Evolutionary conservation across 2,113 vertebrate genomes (phyloP).

Genomic region (Sinocyclocheilus anophthalmus): DNA sequence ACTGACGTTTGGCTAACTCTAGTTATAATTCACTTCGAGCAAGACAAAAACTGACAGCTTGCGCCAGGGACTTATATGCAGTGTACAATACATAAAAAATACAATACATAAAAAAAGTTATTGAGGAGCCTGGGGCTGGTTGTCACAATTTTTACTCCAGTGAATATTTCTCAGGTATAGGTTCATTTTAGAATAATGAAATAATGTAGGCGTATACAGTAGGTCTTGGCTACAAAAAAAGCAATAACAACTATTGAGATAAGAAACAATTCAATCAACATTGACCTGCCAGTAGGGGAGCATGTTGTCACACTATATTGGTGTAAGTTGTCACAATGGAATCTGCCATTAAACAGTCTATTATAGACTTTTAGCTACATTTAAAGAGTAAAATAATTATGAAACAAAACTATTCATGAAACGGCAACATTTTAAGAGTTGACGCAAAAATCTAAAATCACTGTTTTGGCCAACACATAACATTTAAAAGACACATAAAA

Average conservation of each 20-base stretch:
- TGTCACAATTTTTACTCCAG: not conserved
- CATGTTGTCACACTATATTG: not conserved
- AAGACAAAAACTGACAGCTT: not conserved
- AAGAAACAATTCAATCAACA: not conserved
- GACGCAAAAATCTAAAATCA: not conserved
- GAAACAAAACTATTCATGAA: not conserved
- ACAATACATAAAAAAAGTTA: not conserved
- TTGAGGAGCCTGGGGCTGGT: not conserved
- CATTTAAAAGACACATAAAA: not conserved
- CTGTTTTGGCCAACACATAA: not conserved
- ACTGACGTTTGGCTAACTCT: not conserved
- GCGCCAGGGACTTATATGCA: not conserved
- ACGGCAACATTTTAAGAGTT: not conserved
- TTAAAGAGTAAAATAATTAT: not conserved
- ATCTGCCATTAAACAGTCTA: not conserved
- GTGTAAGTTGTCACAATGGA: not conserved
- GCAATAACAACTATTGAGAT: not conserved
- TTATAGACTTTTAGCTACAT: not conserved
- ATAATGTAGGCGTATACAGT: not conserved
- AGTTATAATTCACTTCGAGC: not conserved
- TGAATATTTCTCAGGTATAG: not conserved
- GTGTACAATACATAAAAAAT: not conserved
- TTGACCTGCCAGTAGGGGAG: not conserved
- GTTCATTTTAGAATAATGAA: no score
- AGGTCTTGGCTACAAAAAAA: not conserved